phyloP scores from a whole-genome alignment of 2,797 vertebrate genomes.

The Sarcoramphus papa region DNA sequence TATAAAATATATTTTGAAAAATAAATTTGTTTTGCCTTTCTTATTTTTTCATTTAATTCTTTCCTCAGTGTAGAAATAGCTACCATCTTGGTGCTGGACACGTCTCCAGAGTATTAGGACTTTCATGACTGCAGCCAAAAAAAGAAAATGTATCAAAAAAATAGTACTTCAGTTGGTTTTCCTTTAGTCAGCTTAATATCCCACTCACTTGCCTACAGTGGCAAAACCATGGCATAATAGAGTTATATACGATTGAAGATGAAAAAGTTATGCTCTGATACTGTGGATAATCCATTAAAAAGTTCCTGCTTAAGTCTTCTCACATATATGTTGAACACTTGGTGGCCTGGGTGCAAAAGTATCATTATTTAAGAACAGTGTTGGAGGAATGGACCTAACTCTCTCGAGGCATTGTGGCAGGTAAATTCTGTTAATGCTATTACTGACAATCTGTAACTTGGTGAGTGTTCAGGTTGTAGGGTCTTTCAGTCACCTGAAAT shows the following conservation, averaged over 20 bases:
- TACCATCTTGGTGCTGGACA: not conserved
- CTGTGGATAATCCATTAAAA: not conserved
- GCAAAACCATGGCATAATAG: not conserved
- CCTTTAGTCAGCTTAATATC: not conserved
- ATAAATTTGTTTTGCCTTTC: not conserved
- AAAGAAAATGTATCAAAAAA: not conserved
- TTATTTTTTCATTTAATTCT: not conserved
- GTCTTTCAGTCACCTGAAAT: not conserved
- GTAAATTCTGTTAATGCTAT: not conserved
- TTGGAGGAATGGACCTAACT: not conserved
- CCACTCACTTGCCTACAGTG: not conserved
- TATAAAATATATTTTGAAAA: not conserved
- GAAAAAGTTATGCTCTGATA: not conserved
- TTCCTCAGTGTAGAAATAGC: not conserved
- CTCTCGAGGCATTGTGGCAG: not conserved
- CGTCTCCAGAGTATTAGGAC: not conserved
- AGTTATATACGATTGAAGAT: not conserved
- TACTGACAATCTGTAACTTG: not conserved
- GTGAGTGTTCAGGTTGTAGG: accelerated
- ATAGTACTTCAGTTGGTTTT: not conserved
- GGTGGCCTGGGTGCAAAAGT: not conserved
- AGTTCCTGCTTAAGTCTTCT: not conserved
- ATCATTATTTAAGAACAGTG: not conserved
- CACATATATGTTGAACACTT: accelerated
- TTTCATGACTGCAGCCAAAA: not conserved